These are phyloP conservation scores for Calyptommatus sinebrachiatus DNA, from an alignment of 2,113 vertebrate genomes.

Conservation along the genomic window DNA sequence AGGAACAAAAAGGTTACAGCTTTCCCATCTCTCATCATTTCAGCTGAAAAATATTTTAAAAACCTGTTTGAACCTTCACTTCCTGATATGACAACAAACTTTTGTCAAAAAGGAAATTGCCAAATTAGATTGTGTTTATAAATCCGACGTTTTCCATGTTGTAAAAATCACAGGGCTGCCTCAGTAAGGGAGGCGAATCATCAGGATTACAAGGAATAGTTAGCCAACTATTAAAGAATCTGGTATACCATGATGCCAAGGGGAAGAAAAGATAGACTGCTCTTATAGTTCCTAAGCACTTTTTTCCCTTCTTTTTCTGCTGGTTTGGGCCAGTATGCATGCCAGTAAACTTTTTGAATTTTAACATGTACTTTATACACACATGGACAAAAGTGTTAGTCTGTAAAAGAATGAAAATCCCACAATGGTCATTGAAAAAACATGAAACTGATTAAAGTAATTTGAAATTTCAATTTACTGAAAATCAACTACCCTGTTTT, in stretches of 20 bases:
- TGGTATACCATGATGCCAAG: not conserved
- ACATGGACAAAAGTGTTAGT: too few relatives aligned
- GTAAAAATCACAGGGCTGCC: conserved; percentile 23
- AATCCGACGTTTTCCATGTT: not conserved
- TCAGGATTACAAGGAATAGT: not conserved
- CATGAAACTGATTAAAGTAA: too few relatives aligned
- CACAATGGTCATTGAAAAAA: too few relatives aligned
- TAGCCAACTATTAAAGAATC: conserved; percentile 5
- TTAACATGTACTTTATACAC: too few relatives aligned
- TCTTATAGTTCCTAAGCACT: not conserved
- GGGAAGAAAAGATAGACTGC: conserved; percentile 26
- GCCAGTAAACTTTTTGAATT: too few relatives aligned
- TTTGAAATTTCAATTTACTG: too few relatives aligned
- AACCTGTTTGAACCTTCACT: conserved; percentile 15
- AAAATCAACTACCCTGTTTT: too few relatives aligned
- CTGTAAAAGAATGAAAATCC: too few relatives aligned
- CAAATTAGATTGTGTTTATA: conserved; percentile 26
- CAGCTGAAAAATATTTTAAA: not conserved
- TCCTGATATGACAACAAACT: not conserved
- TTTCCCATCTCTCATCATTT: conserved; percentile 1
- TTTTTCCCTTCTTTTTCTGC: too few relatives aligned
- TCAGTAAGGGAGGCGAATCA: conserved; percentile 36
- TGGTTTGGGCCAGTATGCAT: too few relatives aligned
- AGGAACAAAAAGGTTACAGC: not conserved
- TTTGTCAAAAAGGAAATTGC: conserved; percentile 33